These are phyloP conservation scores for Muscicapa striata DNA, from an alignment of 2,797 vertebrate genomes.

Conservation along the genomic window DNA sequence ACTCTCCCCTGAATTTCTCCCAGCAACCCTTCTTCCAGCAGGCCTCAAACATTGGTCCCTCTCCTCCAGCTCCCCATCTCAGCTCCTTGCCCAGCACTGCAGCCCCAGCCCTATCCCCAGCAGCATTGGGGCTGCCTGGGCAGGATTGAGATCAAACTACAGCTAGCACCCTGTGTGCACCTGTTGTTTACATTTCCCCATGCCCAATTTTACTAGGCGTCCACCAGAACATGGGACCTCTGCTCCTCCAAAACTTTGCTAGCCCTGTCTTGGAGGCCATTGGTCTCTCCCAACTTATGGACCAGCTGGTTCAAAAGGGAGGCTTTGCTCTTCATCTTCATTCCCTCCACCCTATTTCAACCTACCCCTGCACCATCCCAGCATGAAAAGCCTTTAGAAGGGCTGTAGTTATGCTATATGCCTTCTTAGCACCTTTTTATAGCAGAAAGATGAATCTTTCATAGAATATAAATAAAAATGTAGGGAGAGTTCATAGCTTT, in stretches of 20 bases:
- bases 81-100: neutral
- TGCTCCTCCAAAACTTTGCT: neutral
- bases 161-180: neutral
- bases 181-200: accelerated
- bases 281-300: accelerated
- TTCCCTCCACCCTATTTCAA: neutral
- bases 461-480: neutral
- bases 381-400: neutral
- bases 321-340: neutral
- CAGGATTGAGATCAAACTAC: neutral
- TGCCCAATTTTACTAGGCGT: accelerated
- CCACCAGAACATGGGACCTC: neutral
- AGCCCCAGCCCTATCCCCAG: neutral
- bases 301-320: accelerated
- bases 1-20: neutral
- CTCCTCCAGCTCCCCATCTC: neutral
- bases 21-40: accelerated
- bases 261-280: neutral
- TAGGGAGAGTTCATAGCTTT: neutral
- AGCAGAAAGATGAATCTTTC: neutral
- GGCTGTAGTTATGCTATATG: neutral
- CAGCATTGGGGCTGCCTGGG: neutral
- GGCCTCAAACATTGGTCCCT: accelerated
- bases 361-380: accelerated
- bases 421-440: neutral